Evolutionary conservation across 2,797 vertebrate species (phyloP), one percentile per base, ranked within the genome.

Genomic region (Halcyon smyrnensis): DNA sequence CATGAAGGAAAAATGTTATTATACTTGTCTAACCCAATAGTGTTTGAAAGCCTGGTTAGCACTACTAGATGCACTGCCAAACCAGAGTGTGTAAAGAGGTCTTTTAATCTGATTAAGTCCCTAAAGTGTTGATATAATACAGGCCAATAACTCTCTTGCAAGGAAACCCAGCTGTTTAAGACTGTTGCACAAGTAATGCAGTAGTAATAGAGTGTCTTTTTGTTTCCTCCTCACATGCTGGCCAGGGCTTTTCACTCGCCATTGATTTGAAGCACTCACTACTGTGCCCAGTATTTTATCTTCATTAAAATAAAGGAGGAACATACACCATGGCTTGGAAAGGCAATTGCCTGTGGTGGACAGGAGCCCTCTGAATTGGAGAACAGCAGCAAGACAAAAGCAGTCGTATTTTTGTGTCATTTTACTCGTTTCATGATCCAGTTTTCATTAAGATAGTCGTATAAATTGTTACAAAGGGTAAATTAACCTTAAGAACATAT

Each of bases 131-230:
- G 88, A 15, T 90, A 39, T 14, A 69, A 78, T 81, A 32, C 51
- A 63, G 53, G 23, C 83, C 69, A 86, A 20, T 93, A 93, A 81
- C n/a, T 78, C 36, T 86, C 46, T 50, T 84, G 39, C 46, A 48
- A 48, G 87, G 64, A 95, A 91, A 84, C 89, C 62, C 73, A 86
- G 69, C 73, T 73, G 82, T 85, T 96, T 77, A 48, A 75, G 34
- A 71, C 62, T 77, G 81, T 85, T 74, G 45, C 84, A 37, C 76
- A 60, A 94, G 78, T 84, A 90, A 91, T 57, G 62, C 39, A 43
- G 56, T 63, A 62, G 54, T 73, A 93, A 87, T 90, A 70, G 88
- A 84, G 25, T 28, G 45, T 34, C 34, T 36, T 21, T 57, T 32
- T 63, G 51, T 79, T 14, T 91, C 30, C 12, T 82, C 16, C 18